Conservation (phyloP, 2,797 vertebrate genomes). For the Lithobates sylvaticus region DNA sequence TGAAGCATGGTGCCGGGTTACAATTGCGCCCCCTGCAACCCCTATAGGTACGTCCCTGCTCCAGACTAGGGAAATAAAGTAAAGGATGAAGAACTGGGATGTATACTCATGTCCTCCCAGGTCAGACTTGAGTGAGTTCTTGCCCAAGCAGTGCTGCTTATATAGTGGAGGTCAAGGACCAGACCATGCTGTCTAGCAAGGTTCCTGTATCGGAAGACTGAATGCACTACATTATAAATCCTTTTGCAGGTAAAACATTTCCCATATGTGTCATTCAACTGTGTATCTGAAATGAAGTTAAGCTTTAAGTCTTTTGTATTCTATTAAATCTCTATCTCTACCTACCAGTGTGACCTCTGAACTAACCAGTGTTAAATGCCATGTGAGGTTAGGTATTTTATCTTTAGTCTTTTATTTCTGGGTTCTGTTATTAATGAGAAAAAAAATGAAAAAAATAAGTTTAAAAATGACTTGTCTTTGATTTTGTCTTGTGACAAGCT, state of each 20-base stretch:
- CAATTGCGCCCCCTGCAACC: too few species aligned
- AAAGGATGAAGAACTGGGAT: too few species aligned
- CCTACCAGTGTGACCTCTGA: not conserved
- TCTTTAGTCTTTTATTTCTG: not conserved
- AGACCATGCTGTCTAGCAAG: too few species aligned
- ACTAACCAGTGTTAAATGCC: not conserved
- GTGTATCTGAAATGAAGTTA: not conserved
- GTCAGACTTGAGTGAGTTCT: too few species aligned
- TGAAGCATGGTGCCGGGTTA: too few species aligned
- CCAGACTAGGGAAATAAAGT: too few species aligned
- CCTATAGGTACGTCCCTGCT: too few species aligned
- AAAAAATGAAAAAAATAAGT: not conserved
- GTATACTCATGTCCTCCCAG: too few species aligned
- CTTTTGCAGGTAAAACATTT: not conserved
- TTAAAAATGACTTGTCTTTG: slow-evolving; percentile 11
- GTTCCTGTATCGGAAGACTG: too few species aligned
- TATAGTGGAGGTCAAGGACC: too few species aligned
- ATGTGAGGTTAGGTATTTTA: not conserved
- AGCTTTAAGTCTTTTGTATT: not conserved
- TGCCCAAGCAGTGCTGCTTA: too few species aligned
- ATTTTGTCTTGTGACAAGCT: not conserved
- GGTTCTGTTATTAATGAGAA: slow-evolving; percentile 6
- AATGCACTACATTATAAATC: not conserved
- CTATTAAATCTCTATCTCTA: not conserved
- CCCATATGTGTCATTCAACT: not conserved